Percentiles rank a stretch among this genome's conserved stretches.
Evolutionary conservation across 2,888 invertebrate genomes (phyloP).

Genomic region (Cheilosia pagana): DNA sequence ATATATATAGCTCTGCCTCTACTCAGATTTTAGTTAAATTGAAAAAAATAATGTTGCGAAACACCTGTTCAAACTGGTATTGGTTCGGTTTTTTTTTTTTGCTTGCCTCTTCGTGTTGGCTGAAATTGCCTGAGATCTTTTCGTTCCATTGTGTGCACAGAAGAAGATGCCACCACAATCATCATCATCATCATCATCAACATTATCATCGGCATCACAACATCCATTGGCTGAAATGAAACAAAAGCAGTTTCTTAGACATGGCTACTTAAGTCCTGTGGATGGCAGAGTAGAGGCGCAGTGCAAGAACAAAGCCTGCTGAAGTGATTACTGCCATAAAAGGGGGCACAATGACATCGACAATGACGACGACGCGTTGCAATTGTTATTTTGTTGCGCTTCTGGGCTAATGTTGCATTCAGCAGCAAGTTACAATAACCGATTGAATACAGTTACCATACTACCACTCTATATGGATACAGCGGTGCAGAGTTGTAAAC

Average conservation of each 20-base stretch:
- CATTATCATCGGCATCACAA: not conserved
- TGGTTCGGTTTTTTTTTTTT: not conserved
- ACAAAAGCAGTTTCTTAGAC: constrained; percentile 38
- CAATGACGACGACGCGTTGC: constrained; percentile 30
- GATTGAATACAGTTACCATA: constrained; percentile 26
- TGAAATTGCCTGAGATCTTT: constrained; percentile 30
- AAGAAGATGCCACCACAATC: constrained; percentile 40
- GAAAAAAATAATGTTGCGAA: constrained; percentile 21
- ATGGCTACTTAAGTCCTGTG: constrained; percentile 32
- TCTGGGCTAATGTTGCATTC: constrained; percentile 29
- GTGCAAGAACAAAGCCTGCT: constrained; percentile 55
- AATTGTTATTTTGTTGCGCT: constrained; percentile 45
- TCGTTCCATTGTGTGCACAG: constrained; percentile 2
- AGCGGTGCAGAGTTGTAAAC: constrained; percentile 35
- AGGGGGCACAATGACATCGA: constrained; percentile 25
- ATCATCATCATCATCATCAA: not conserved
- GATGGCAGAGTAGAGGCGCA: constrained; percentile 43
- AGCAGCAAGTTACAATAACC: constrained; percentile 34
- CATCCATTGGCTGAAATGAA: not conserved
- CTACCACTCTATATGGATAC: not conserved
- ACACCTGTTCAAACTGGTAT: constrained; percentile 59
- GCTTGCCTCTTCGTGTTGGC: constrained; percentile 18
- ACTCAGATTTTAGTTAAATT: not conserved
- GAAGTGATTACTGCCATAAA: constrained; percentile 50
- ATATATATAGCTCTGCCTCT: not conserved